phyloP scores from a whole-genome alignment of 2,888 invertebrate genomes.

The Sminthurides aquaticus region DNA sequence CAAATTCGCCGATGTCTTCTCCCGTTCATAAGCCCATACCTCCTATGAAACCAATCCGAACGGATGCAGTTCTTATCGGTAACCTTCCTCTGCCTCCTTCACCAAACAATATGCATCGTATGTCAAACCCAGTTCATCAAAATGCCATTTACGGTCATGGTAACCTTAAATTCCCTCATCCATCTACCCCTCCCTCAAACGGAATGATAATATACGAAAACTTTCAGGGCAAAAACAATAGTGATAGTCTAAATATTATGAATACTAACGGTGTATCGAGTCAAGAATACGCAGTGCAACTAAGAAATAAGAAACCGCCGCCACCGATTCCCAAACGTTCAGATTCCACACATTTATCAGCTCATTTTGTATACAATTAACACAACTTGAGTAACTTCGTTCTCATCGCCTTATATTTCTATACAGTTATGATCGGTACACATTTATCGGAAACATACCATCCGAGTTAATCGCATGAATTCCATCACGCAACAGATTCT shows the following conservation, averaged over 20 bases:
- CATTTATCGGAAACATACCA: no score
- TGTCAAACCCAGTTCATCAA: conserved; percentile 16
- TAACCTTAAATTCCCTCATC: conserved; percentile 3
- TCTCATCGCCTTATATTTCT: background rate
- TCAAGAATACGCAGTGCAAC: conserved; percentile 31
- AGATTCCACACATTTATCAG: conserved; percentile 41
- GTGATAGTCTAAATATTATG: background rate
- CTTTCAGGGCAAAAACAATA: conserved; percentile 37
- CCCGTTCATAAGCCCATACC: conserved; percentile 14
- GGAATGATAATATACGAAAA: conserved; percentile 42
- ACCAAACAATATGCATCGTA: conserved; percentile 22
- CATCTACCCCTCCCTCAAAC: conserved; percentile 19
- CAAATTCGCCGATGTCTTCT: background rate
- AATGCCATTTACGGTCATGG: conserved; percentile 16
- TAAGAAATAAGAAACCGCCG: conserved; percentile 41
- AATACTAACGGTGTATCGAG: conserved; percentile 15
- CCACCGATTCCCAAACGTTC: conserved; percentile 42
- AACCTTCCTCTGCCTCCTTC: conserved; percentile 11
- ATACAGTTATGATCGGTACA: no score
- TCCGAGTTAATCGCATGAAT: no score
- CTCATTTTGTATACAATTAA: conserved; percentile 42
- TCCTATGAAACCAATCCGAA: conserved; percentile 14
- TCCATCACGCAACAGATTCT: no score
- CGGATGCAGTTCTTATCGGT: conserved; percentile 12
- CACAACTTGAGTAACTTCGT: background rate